Evolutionary conservation across 1,140 invertebrate species (phyloP).

Genomic region (Capitella teleta): DNA sequence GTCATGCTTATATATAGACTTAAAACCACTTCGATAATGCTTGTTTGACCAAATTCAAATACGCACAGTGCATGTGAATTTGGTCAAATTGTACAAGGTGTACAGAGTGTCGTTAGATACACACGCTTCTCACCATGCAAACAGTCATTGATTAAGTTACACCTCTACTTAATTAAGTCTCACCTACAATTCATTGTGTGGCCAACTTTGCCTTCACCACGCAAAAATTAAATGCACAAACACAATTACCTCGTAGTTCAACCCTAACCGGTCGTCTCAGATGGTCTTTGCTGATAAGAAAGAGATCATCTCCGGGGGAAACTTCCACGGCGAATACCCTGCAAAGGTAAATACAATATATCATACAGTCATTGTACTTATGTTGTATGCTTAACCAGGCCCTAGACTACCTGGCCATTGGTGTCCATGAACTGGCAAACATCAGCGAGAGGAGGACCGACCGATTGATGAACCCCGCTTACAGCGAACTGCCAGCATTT

Average conservation of each 20-base stretch:
- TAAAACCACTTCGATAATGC: too few species aligned
- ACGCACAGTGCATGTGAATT: too few species aligned
- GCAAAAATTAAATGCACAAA: conserved; percentile 11
- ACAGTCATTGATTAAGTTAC: too few species aligned
- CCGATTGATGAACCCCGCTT: conserved; percentile 57
- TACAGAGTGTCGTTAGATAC: too few species aligned
- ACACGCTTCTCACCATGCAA: too few species aligned
- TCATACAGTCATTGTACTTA: neutral
- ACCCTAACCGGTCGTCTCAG: conserved; percentile 25
- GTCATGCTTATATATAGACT: too few species aligned
- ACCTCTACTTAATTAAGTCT: too few species aligned
- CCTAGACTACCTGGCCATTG: conserved; percentile 61
- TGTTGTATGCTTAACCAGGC: conserved; percentile 42
- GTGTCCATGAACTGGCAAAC: conserved; percentile 58
- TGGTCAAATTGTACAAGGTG: too few species aligned
- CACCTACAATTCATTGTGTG: too few species aligned
- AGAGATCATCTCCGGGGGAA: conserved; percentile 62
- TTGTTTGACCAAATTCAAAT: too few species aligned
- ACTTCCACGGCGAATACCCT: conserved; percentile 61
- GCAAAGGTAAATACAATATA: conserved; percentile 47
- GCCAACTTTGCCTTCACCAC: too few species aligned
- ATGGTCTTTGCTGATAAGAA: conserved; percentile 58
- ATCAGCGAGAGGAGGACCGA: conserved; percentile 63
- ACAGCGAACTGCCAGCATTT: conserved; percentile 59
- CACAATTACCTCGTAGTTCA: neutral